These are phyloP conservation scores for Euborellia annulipes DNA, from an alignment of 1,140 invertebrate species.

Conservation along the genomic window DNA sequence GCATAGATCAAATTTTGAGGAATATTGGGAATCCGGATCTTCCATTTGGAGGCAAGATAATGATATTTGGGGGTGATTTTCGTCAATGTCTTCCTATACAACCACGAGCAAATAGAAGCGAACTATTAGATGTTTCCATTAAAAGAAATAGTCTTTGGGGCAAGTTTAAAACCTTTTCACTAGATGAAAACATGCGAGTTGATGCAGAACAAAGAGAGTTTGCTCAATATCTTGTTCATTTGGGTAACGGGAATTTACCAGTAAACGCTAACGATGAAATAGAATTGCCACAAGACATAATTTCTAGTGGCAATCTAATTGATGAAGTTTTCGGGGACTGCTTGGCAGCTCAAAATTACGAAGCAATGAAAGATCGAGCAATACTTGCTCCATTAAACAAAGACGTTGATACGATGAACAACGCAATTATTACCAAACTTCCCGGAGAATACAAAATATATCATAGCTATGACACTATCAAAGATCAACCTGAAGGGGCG, in stretches of 20 bases:
- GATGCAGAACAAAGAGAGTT: constrained; percentile 10
- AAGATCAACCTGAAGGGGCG: constrained; percentile 11
- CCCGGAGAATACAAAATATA: constrained; percentile 5
- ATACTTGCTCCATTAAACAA: constrained; percentile 9
- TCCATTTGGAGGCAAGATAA: constrained; percentile 19
- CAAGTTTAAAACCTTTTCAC: constrained; percentile 10
- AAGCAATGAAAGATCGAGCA: constrained; percentile 9
- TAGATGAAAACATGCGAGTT: neutral
- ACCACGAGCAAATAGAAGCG: constrained; percentile 4
- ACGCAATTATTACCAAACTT: constrained; percentile 11
- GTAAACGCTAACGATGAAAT: constrained; percentile 11
- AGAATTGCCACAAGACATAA: constrained; percentile 3
- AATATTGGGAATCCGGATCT: constrained; percentile 12
- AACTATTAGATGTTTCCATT: constrained; percentile 13
- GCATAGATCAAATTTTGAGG: constrained; percentile 12
- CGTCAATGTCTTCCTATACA: too few species aligned
- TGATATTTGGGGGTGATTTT: constrained; percentile 11
- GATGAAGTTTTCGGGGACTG: constrained; percentile 4
- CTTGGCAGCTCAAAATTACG: constrained; percentile 5
- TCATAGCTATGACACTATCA: constrained; percentile 5
- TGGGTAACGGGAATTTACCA: too few species aligned
- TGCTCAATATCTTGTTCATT: constrained; percentile 11
- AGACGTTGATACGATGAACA: constrained; percentile 15
- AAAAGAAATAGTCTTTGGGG: constrained; percentile 11
- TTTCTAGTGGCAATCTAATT: too few species aligned